Conservation (phyloP, 2,113 vertebrate species). For the Mastomys coucha region DNA sequence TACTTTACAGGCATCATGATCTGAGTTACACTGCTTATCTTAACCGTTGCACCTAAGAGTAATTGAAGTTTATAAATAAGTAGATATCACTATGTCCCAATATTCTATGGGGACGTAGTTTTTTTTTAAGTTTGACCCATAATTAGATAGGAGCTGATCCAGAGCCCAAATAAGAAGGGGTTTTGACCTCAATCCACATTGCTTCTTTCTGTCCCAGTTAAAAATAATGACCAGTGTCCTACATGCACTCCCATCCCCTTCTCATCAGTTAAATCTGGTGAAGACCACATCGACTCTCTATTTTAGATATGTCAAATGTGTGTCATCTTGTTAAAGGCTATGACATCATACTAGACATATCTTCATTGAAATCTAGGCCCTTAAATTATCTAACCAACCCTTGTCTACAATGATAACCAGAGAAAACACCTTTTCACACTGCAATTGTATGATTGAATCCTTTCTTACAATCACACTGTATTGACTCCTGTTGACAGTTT, state of each 20-base stretch:
- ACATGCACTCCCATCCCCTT: not conserved
- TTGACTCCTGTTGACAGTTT: not conserved
- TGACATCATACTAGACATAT: not conserved
- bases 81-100: not conserved
- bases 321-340: not conserved
- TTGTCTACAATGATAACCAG: not conserved
- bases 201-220: accelerated
- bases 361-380: not conserved
- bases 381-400: not conserved
- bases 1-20: no score
- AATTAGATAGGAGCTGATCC: not conserved
- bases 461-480: not conserved
- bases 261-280: not conserved
- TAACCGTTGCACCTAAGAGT: not conserved
- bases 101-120: not conserved
- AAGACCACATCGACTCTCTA: not conserved
- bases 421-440: not conserved
- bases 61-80: not conserved
- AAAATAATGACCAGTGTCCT: not conserved
- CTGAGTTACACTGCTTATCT: accelerated
- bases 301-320: not conserved
- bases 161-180: not conserved
- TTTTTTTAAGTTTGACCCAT: not conserved
- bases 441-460: not conserved
- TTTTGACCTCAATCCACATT: not conserved